phyloP scores from a whole-genome alignment of 2,797 vertebrate species.

The Natrix natrix region DNA sequence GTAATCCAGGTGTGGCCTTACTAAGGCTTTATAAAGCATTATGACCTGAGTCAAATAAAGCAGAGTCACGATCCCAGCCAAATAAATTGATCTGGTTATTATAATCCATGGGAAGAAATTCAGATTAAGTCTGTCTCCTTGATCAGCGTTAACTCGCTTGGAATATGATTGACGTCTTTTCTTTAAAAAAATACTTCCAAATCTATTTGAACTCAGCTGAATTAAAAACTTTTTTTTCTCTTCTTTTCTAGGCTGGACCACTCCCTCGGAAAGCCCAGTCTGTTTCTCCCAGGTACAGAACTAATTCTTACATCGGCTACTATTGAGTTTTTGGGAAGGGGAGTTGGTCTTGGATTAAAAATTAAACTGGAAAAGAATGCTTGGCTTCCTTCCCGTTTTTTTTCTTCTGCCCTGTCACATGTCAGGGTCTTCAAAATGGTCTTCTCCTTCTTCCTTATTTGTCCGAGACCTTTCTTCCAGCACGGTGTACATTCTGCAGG shows the following conservation, averaged over 20 bases:
- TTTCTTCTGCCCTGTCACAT: neutral
- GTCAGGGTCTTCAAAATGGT: neutral
- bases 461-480: neutral
- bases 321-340: neutral
- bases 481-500: too few relatives aligned
- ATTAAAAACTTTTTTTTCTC: conserved; percentile 30
- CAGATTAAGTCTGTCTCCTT: neutral
- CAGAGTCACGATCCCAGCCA: neutral
- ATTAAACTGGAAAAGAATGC: neutral
- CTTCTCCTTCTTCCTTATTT: neutral
- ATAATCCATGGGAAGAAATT: neutral
- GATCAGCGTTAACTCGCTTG: neutral
- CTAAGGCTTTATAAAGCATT: too few relatives aligned
- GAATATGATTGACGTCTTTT: neutral
- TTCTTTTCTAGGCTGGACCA: conserved; percentile 78
- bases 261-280: conserved; percentile 85
- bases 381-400: neutral
- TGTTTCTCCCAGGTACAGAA: conserved; percentile 86
- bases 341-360: neutral
- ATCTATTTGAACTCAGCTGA: neutral
- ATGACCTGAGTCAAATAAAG: too few relatives aligned
- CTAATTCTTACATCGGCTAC: neutral
- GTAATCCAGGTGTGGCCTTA: too few relatives aligned
- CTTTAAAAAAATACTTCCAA: neutral
- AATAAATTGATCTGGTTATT: neutral